Conservation (phyloP, 2,888 invertebrate genomes). For the Anagyrus pseudococci region DNA sequence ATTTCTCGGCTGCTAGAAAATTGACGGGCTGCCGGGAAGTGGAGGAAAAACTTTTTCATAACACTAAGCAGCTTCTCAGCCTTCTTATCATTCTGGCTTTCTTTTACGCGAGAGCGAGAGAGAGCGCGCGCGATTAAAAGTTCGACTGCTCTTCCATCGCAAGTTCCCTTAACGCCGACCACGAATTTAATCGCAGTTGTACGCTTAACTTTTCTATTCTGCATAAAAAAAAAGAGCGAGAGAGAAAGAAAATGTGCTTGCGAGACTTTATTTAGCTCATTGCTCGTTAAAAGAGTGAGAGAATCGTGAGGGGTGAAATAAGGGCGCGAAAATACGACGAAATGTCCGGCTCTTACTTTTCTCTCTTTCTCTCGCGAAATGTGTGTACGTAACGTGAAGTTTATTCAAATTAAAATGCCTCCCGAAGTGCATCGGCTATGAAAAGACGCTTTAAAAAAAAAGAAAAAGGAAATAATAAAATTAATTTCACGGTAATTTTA, state of each 20-base stretch:
- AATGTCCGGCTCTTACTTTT: too few species aligned
- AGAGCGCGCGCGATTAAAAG: constrained; percentile 37
- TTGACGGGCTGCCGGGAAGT: constrained; percentile 13
- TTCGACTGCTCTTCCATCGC: constrained; percentile 6
- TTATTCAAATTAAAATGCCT: too few species aligned
- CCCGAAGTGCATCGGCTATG: too few species aligned
- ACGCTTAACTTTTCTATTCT: constrained; percentile 28
- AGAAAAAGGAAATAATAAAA: too few species aligned
- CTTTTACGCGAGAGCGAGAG: constrained; percentile 34
- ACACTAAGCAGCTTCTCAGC: constrained; percentile 10
- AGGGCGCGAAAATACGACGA: too few species aligned
- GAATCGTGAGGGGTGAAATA: too few species aligned
- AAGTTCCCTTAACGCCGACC: constrained; percentile 9
- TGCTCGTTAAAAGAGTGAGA: constrained; percentile 19
- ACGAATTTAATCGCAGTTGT: constrained; percentile 32
- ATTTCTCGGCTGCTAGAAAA: neutral
- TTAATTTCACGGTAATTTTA: too few species aligned
- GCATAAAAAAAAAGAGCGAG: constrained; percentile 26
- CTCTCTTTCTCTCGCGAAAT: too few species aligned
- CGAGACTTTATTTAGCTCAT: constrained; percentile 22
- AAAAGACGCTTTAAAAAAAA: too few species aligned
- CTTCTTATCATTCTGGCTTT: constrained; percentile 32
- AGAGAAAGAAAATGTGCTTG: constrained; percentile 28
- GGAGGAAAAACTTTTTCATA: constrained; percentile 22
- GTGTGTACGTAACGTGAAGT: too few species aligned